Conservation (phyloP, 2,113 vertebrate genomes). For the Paraplagusia blochii region DNA sequence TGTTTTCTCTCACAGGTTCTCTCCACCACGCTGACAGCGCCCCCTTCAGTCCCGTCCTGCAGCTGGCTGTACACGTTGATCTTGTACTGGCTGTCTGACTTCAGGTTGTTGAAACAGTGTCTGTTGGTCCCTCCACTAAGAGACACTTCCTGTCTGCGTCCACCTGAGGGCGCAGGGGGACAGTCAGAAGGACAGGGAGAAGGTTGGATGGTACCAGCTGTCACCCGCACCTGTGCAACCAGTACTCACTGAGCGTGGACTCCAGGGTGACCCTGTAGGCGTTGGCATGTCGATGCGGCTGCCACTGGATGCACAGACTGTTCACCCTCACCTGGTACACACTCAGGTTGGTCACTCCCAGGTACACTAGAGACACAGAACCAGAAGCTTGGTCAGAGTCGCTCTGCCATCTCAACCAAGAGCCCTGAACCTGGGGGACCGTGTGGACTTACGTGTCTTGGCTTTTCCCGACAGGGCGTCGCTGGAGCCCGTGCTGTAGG, state of each 20-base stretch:
- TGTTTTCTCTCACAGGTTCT: constrained; percentile 80
- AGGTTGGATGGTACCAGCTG: neutral
- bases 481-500: constrained; percentile 90
- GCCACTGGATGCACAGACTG: constrained; percentile 87
- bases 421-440: no score
- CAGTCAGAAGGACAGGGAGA: no score
- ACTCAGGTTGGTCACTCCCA: constrained; percentile 83
- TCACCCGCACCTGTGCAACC: neutral
- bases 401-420: no score
- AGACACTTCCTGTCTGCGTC: constrained; percentile 80
- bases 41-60: constrained; percentile 84
- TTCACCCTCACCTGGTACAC: constrained; percentile 80
- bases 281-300: constrained; percentile 84
- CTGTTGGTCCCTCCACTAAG: constrained; percentile 79
- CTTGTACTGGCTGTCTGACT: constrained; percentile 83
- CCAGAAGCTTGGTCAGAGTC: neutral
- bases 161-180: constrained; percentile 64
- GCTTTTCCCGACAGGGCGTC: constrained; percentile 84
- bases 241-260: constrained; percentile 80
- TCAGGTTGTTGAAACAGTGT: constrained; percentile 89
- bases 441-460: constrained; percentile 83
- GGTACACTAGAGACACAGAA: constrained; percentile 73
- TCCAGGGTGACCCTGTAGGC: constrained; percentile 83
- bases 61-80: constrained; percentile 85
- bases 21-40: constrained; percentile 78